phyloP scores from a whole-genome alignment of 2,888 invertebrate genomes.

The Epicampocera succincta region DNA sequence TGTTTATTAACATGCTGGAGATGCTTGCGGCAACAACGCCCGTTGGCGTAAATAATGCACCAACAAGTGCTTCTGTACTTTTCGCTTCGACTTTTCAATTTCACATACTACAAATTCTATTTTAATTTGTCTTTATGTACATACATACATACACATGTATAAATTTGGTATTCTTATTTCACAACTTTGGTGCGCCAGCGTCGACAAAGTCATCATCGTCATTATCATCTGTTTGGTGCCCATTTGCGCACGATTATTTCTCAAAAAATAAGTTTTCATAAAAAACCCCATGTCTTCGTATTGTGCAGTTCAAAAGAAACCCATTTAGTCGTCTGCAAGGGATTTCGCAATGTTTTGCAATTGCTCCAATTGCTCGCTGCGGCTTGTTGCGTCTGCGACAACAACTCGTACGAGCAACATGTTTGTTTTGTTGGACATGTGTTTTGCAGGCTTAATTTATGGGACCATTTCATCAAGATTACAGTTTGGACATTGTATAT shows the following conservation, averaged over 20 bases:
- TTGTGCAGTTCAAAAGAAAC: slow-evolving; percentile 9
- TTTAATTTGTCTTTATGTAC: too few relatives aligned
- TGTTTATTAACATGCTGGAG: slow-evolving; percentile 60
- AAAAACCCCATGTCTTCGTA: slow-evolving; percentile 1
- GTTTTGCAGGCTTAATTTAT: slow-evolving; percentile 59
- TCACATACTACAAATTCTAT: too few relatives aligned
- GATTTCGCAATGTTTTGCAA: slow-evolving; percentile 43
- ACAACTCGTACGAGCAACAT: slow-evolving; percentile 14
- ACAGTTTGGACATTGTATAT: slow-evolving; percentile 32
- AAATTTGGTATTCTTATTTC: background rate
- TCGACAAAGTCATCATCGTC: slow-evolving; percentile 2
- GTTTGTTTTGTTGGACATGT: slow-evolving; percentile 22
- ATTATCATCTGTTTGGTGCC: slow-evolving; percentile 31
- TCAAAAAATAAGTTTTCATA: slow-evolving; percentile 21
- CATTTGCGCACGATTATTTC: slow-evolving; percentile 50
- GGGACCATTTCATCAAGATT: slow-evolving; percentile 28
- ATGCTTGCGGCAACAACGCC: slow-evolving; percentile 59
- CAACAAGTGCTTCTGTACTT: slow-evolving; percentile 19
- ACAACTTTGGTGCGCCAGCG: slow-evolving; percentile 30
- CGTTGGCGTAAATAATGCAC: slow-evolving; percentile 34
- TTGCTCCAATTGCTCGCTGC: slow-evolving; percentile 53
- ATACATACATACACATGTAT: too few relatives aligned
- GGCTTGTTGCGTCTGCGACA: slow-evolving; percentile 2
- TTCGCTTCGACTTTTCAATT: too few relatives aligned
- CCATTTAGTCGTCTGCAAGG: slow-evolving; percentile 33